Percentiles rank a stretch among this genome's conserved stretches.
phyloP scores from a whole-genome alignment of 1,140 invertebrate species.

The Chrysomallon squamiferum region DNA sequence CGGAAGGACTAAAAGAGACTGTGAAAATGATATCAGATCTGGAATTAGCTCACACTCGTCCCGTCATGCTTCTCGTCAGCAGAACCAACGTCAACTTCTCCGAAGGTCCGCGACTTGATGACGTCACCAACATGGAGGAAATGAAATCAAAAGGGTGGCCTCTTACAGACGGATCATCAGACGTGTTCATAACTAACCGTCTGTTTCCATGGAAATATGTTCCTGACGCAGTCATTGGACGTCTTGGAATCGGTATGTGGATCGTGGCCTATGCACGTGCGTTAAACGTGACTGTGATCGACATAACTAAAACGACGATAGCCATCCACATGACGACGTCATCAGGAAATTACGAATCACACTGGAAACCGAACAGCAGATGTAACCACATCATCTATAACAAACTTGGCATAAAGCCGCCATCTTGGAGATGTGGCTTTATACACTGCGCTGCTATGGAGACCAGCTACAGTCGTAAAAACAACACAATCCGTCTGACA shows the following conservation, averaged over 20 bases:
- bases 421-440: too few species aligned
- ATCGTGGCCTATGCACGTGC: constrained; percentile 1
- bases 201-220: constrained; percentile 5
- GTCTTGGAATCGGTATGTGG: constrained; percentile 3
- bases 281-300: background rate
- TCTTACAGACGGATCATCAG: background rate
- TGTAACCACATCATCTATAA: background rate
- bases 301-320: background rate
- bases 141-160: background rate
- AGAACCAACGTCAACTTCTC: constrained; percentile 1
- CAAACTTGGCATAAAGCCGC: too few species aligned
- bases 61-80: background rate
- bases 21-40: background rate
- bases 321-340: constrained; percentile 6
- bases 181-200: background rate
- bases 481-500: too few species aligned
- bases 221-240: constrained; percentile 1
- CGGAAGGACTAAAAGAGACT: background rate
- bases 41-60: background rate
- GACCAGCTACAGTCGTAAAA: too few species aligned
- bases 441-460: too few species aligned
- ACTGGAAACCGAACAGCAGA: background rate
- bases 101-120: background rate
- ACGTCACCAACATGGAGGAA: background rate
- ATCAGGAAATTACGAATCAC: constrained; percentile 2